Base-by-base conservation (phyloP, 2,888 invertebrate species). In the Leuctra nigra region DNA sequence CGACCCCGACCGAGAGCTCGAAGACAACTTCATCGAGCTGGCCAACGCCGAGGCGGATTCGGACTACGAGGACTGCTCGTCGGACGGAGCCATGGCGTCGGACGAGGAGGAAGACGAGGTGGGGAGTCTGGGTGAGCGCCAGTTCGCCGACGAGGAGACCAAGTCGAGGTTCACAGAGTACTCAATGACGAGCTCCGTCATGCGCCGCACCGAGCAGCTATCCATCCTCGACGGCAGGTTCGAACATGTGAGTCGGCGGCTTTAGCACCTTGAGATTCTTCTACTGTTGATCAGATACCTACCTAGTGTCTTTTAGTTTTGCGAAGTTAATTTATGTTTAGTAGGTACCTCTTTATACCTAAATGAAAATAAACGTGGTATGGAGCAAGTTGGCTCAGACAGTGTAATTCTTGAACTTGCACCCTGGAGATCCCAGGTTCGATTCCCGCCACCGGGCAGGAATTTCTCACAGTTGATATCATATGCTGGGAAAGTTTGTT, bases 151-250 rank as follows among this genome's bases (percentile, higher is more conserved):
- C 44, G 87, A 87, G 64, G 92, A 94, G 70, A 87, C 87, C 0
- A 90, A 86, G 69, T 90, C 94, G 0, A 78, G 87, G 7, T 95
- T 95, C 72, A 94, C 96, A 0, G 87, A 90, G 65, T 96, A 95
- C 72, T 95, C 95, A 0, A 87, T 96, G 86, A 86, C 88, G 0
- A 94, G 94, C 24, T 94, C 93, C 63, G 88, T 94, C 1, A 88
- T 96, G 22, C 75, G 81, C 14, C 79, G 96, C 54, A 94, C 91
- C 72, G 82, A 91, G 54, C 88, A 91, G 7, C 76, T 96, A 0
- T 77, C 84, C 0, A 69, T 91, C 14, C 73, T 96, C 0, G 97
- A 97, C 73, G 84, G 90, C 64, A 78, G 86, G 63, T 97, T 96
- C 75, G 96, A 96, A 73, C 83, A 86, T 75, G 87, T 88, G 64